Evolutionary conservation across 2,888 invertebrate genomes (phyloP).

Genomic region (Sphaeridia pumilis): DNA sequence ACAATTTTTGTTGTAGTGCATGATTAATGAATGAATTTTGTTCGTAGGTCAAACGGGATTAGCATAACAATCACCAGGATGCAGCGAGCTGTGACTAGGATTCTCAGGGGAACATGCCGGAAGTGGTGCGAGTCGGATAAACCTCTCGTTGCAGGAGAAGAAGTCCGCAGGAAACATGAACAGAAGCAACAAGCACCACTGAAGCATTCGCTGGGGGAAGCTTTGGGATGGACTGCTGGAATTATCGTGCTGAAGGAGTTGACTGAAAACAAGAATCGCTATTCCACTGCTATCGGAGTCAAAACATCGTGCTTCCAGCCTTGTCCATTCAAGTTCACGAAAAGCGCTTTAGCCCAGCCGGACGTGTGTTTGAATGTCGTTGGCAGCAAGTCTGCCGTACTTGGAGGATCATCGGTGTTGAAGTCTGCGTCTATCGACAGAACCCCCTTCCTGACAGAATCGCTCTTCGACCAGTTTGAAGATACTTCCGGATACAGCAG

Average conservation of each 20-base stretch:
- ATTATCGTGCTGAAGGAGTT: conserved; percentile 23
- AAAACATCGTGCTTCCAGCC: neutral
- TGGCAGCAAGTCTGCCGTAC: neutral
- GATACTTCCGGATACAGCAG: too few species aligned
- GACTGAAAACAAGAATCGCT: conserved; percentile 20
- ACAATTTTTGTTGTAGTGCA: too few species aligned
- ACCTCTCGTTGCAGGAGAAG: conserved; percentile 21
- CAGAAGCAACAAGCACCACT: conserved; percentile 19
- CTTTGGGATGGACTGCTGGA: conserved; percentile 27
- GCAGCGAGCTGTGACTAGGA: conserved; percentile 29
- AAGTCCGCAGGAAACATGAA: conserved; percentile 22
- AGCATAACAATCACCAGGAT: too few species aligned
- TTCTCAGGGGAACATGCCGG: conserved; percentile 22
- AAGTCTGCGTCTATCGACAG: conserved; percentile 15
- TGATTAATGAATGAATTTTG: too few species aligned
- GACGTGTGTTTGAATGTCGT: neutral
- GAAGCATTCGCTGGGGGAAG: conserved; percentile 24
- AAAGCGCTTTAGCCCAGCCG: conserved; percentile 20
- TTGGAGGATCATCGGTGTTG: neutral
- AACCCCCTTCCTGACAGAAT: conserved; percentile 20
- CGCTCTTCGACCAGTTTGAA: too few species aligned
- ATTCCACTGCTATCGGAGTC: neutral
- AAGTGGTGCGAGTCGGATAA: conserved; percentile 26
- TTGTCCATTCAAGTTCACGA: conserved; percentile 14
- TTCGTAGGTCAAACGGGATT: too few species aligned